phyloP scores from a whole-genome alignment of 1,140 invertebrate genomes.

The Gonioctena quinquepunctata region DNA sequence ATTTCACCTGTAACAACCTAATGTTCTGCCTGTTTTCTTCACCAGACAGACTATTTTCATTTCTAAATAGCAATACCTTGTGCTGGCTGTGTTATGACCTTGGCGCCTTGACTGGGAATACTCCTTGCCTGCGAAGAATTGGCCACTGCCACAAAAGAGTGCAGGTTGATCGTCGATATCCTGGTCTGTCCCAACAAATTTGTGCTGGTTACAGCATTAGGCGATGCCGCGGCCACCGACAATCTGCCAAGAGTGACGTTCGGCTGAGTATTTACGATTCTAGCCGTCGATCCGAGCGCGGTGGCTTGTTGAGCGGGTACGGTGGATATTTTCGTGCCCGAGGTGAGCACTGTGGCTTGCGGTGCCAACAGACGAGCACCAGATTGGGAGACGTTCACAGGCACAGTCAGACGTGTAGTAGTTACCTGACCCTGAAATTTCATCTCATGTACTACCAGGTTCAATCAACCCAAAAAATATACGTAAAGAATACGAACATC shows the following conservation, averaged over 20 bases:
- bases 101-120: conserved; percentile 44
- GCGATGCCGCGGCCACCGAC: conserved; percentile 34
- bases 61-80: conserved; percentile 36
- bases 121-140: conserved; percentile 38
- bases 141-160: conserved; percentile 47
- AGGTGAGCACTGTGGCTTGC: conserved; percentile 38
- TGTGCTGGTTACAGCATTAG: conserved; percentile 26
- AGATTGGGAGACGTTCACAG: conserved; percentile 39
- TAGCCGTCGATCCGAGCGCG: conserved; percentile 33
- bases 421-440: conserved; percentile 42
- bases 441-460: no score
- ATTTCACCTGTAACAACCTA: not conserved
- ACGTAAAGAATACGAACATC: no score
- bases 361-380: conserved; percentile 42
- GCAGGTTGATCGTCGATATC: conserved; percentile 43
- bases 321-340: conserved; percentile 44
- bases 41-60: not conserved
- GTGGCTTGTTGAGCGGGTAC: conserved; percentile 38
- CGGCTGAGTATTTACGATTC: conserved; percentile 43
- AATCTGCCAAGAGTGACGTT: conserved; percentile 42
- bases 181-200: conserved; percentile 39
- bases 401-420: conserved; percentile 46
- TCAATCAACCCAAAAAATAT: no score
- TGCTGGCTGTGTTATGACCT: conserved; percentile 50
- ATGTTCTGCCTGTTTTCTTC: no score